Conservation (phyloP, 2,888 invertebrate genomes). For the Agrochola lychnidis region DNA sequence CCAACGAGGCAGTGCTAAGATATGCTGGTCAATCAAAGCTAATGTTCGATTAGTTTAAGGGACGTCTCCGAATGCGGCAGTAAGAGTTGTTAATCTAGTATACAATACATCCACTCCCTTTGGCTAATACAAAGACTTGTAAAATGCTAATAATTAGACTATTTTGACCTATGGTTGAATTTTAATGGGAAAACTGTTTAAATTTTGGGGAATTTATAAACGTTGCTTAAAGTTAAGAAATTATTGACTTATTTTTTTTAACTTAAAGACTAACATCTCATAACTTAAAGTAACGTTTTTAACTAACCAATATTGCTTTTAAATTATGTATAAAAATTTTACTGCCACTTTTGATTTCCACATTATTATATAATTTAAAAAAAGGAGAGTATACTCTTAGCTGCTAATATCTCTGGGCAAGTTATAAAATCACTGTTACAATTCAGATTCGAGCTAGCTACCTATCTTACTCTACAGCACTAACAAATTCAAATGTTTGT, state of each 20-base stretch:
- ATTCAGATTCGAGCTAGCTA: constrained; percentile 22
- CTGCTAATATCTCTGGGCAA: constrained; percentile 28
- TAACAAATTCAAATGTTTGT: constrained; percentile 4
- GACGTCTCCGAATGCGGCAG: constrained; percentile 19
- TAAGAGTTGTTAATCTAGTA: constrained; percentile 33
- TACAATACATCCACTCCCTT: constrained; percentile 56
- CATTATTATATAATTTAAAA: background rate
- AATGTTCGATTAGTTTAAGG: constrained; percentile 15
- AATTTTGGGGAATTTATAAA: background rate
- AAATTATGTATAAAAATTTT: background rate
- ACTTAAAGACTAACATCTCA: background rate
- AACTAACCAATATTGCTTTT: constrained; percentile 6
- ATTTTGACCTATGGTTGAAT: constrained; percentile 18
- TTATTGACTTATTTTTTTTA: background rate
- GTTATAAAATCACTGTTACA: constrained; percentile 25
- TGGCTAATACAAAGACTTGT: constrained; percentile 50
- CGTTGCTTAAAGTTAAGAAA: background rate
- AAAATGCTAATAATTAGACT: constrained; percentile 11
- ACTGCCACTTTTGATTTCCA: background rate
- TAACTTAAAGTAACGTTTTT: background rate
- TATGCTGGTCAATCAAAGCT: background rate
- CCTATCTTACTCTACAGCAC: constrained; percentile 23
- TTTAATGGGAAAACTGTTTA: constrained; percentile 3
- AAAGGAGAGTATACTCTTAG: constrained; percentile 8
- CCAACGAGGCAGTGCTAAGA: background rate